Evolutionary conservation across 2,797 vertebrate genomes (phyloP), one percentile per base, ranked within the genome.

Genomic region (Ispidina lecontei): DNA sequence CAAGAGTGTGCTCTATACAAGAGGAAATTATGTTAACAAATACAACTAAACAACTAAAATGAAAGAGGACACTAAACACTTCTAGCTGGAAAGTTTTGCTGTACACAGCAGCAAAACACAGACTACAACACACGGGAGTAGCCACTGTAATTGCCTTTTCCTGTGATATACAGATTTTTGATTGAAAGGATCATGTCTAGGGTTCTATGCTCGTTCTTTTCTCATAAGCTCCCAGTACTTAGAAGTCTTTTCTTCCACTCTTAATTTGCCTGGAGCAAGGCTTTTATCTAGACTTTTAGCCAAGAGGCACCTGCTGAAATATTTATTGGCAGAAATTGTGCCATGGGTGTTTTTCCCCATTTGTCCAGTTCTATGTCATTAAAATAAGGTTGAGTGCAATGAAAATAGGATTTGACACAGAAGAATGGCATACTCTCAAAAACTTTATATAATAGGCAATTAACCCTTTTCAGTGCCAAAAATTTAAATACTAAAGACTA

Each of bases 271-370:
- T 96, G 97, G 91, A 98, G 98, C 97, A 97, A 98, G 96, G 96
- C 98, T 98, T 98, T 98, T 98, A 98, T 98, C 97, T 97, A 97
- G 94, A 98, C 97, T 98, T 98, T 98, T 98, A 98, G 98, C 98
- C 98, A 98, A 98, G 97, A 98, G 98, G 98, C 98, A 98, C 98
- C 98, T 98, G 96, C 97, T 99, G 97, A 98, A 99, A 99, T 98
- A 99, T 98, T 98, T 98, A 99, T 99, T 96, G 96, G 95, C 92
- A 97, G 98, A 98, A 98, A 98, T 97, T 98, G 98, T 98, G 98
- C 98, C 98, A 98, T 97, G 97, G 98, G 98, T 98, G 98, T 97
- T 98, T 98, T 98, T 97, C 97, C 97, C 98, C 97, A 97, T 98
- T 98, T 97, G 97, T 98, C 97, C 98, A 97, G 98, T 96, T 97